phyloP scores from a whole-genome alignment of 2,888 invertebrate genomes.

The Patella depressa region DNA sequence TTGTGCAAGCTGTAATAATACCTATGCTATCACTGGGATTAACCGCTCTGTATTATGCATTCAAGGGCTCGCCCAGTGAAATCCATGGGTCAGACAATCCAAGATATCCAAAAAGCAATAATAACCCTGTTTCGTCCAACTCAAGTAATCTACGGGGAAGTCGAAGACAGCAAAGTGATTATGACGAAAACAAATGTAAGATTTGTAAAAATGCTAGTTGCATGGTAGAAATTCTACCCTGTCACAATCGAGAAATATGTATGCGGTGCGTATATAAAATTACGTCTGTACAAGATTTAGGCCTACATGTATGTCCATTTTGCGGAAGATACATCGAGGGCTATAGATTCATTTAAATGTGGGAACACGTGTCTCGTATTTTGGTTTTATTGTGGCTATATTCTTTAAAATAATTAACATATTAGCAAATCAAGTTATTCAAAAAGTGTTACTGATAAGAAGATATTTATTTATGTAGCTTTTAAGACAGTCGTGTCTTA shows the following conservation, averaged over 20 bases:
- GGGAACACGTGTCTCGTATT: no score
- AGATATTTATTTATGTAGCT: no score
- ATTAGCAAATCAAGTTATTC: no score
- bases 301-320: slow-evolving; percentile 24
- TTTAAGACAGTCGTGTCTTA: no score
- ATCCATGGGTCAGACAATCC: not conserved
- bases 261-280: slow-evolving; percentile 20
- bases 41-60: not conserved
- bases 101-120: not conserved
- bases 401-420: no score
- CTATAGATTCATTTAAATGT: not conserved
- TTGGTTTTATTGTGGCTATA: no score
- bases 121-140: not conserved
- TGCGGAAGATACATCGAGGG: slow-evolving; percentile 21
- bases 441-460: no score
- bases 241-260: slow-evolving; percentile 18
- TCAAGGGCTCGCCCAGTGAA: not conserved
- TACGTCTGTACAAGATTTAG: slow-evolving; percentile 10
- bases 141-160: not conserved
- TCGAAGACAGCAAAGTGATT: not conserved
- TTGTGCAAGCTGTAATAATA: not conserved
- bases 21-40: not conserved
- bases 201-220: slow-evolving; percentile 16
- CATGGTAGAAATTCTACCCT: slow-evolving; percentile 16
- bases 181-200: slow-evolving; percentile 15